Evolutionary conservation across 2,113 vertebrate species (phyloP), one percentile per base, ranked within the genome.

Genomic region (Origma solitaria): DNA sequence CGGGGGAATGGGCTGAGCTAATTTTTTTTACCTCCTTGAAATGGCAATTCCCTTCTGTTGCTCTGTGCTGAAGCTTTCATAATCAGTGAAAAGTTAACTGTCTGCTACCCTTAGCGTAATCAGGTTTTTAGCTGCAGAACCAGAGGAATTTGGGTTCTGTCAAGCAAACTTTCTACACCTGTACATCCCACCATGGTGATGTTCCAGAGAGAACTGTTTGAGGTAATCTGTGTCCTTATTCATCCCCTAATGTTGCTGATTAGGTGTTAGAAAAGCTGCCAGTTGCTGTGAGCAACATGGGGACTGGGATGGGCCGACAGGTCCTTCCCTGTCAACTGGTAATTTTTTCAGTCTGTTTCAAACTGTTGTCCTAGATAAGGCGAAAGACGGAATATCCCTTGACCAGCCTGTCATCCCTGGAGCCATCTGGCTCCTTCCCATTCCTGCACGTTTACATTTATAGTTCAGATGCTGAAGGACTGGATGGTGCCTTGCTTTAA

Each of bases 311-410:
- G 37, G 79, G 45, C 54, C 1, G 4, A n/a, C 44, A 76, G 35
- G 53, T 90, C 38, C 27, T 82, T 47, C 56, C 35, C 47, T 73
- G 27, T 88, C 51, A 64, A 47, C 11, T n/a, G 40, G 14, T 47
- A 60, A 42, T 58, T 91, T 89, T 91, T 93, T 84, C 42, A 54
- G 35, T 47, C 64, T 70, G 24, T 78, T 91, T 92, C 73, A 40
- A 79, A 79, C 38, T 68, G 78, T 51, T 95, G 90, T 91, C 78
- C 87, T 95, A 91, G 53, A 91, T 72, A 75, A 90, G 53, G 49
- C 60, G 49, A 37, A 93, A 91, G 35, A 75, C 0, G 4, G 84
- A 83, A 56, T 93, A 94, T 82, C 28, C 40, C 57, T 87, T 84
- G 90, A 66, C 81, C 87, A 81, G 47, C 38, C 60, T 64, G 44